Evolutionary conservation across 2,888 invertebrate species (phyloP).

Genomic region (Aethes cnicana): DNA sequence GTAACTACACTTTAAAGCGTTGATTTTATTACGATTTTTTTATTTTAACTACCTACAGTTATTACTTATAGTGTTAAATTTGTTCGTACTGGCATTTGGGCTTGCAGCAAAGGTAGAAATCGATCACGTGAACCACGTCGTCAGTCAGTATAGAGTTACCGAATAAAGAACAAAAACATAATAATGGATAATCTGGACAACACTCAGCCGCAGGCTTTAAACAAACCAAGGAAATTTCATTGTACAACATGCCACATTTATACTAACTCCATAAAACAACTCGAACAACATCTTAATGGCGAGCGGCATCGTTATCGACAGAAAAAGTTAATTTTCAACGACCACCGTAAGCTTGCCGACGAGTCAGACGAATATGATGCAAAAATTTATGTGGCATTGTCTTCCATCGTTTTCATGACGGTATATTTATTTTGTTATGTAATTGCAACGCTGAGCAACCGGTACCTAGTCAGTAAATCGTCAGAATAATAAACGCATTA

Average conservation of each 20-base stretch:
- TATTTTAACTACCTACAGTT: too few species aligned
- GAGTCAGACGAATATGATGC: slow-evolving; percentile 51
- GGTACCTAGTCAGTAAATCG: slow-evolving; percentile 43
- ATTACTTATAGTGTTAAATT: too few species aligned
- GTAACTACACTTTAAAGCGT: too few species aligned
- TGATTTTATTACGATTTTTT: too few species aligned
- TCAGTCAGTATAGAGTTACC: too few species aligned
- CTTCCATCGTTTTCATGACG: slow-evolving; percentile 57
- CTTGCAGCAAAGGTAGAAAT: too few species aligned
- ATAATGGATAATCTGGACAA: too few species aligned
- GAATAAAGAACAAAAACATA: not conserved
- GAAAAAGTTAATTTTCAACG: slow-evolving; percentile 51
- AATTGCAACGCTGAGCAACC: slow-evolving; percentile 48
- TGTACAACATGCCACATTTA: slow-evolving; percentile 61
- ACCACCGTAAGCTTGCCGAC: slow-evolving; percentile 39
- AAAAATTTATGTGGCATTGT: slow-evolving; percentile 55
- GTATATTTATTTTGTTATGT: slow-evolving; percentile 61
- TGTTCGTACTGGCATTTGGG: too few species aligned
- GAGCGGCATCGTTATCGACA: slow-evolving; percentile 68
- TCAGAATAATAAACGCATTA: slow-evolving; percentile 51
- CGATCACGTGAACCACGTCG: too few species aligned
- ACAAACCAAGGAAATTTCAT: slow-evolving; percentile 47
- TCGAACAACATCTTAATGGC: slow-evolving; percentile 71
- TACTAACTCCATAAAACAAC: slow-evolving; percentile 72
- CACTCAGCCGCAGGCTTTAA: not conserved